Percentiles rank a stretch among this genome's conserved stretches.
These are phyloP conservation scores for Liopterus haemorrhoidalis DNA, from an alignment of 2,888 invertebrate species.

Conservation along the genomic window DNA sequence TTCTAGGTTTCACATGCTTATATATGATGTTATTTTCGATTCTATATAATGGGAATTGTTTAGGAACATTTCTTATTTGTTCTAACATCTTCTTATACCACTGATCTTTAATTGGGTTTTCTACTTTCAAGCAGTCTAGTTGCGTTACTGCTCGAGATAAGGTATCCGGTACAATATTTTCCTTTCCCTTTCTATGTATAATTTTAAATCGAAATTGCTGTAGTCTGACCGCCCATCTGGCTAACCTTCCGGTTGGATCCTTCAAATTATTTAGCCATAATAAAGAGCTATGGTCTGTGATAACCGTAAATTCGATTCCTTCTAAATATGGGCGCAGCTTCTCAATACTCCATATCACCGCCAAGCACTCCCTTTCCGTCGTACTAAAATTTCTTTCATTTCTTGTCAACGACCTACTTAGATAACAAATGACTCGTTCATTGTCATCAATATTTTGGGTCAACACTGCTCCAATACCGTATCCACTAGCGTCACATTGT, in stretches of 20 bases:
- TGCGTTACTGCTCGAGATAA: conserved; percentile 17
- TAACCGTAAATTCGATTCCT: too few relatives aligned
- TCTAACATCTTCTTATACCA: conserved; percentile 27
- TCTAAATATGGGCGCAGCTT: conserved; percentile 12
- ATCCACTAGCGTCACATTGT: conserved; percentile 9
- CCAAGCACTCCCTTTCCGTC: conserved; percentile 21
- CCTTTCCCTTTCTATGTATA: not conserved
- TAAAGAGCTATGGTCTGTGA: too few relatives aligned
- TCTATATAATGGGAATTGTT: conserved; percentile 27
- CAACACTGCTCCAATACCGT: conserved; percentile 7
- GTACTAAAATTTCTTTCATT: conserved; percentile 14
- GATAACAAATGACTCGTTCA: conserved; percentile 9
- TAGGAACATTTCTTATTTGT: conserved; percentile 15
- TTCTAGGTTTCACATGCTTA: conserved; percentile 22
- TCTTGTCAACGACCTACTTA: conserved; percentile 10
- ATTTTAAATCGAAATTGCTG: not conserved
- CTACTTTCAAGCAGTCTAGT: not conserved
- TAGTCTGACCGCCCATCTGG: too few relatives aligned
- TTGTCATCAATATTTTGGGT: conserved; percentile 4
- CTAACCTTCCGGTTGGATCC: too few relatives aligned
- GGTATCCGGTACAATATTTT: not conserved
- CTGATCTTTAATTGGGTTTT: conserved; percentile 13
- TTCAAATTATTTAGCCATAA: conserved; percentile 23
- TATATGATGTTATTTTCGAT: conserved; percentile 20
- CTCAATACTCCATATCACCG: conserved; percentile 15